phyloP scores from a whole-genome alignment of 2,113 vertebrate species.

The Oriolus oriolus region DNA sequence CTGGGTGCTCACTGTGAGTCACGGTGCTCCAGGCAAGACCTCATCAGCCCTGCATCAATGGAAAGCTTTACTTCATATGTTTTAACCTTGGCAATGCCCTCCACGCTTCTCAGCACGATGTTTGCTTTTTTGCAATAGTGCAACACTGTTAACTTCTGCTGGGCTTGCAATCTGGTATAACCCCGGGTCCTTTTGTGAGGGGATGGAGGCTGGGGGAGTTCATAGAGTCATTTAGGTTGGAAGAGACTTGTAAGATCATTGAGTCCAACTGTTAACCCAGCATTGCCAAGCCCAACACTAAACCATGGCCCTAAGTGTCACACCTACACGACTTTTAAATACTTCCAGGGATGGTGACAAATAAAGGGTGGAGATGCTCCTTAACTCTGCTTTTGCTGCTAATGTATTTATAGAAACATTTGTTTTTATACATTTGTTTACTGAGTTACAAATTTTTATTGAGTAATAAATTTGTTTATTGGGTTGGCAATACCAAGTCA shows the following conservation, averaged over 20 bases:
- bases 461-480: not conserved
- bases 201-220: not conserved
- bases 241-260: not conserved
- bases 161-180: not conserved
- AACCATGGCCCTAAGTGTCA: not conserved
- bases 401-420: not conserved
- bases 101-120: not conserved
- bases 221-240: not conserved
- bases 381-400: not conserved
- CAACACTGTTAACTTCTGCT: not conserved
- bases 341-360: not conserved
- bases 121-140: conserved; percentile 25
- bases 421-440: not conserved
- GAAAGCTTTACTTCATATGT: not conserved
- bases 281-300: not conserved
- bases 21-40: not conserved
- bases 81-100: not conserved
- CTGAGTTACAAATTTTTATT: not conserved
- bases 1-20: not conserved
- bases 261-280: not conserved
- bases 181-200: rapidly evolving
- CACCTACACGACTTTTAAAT: not conserved
- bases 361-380: not conserved
- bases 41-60: not conserved
- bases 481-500: not conserved